phyloP scores from a whole-genome alignment of 1,140 invertebrate species.

The Pseudomyrmex gracilis region DNA sequence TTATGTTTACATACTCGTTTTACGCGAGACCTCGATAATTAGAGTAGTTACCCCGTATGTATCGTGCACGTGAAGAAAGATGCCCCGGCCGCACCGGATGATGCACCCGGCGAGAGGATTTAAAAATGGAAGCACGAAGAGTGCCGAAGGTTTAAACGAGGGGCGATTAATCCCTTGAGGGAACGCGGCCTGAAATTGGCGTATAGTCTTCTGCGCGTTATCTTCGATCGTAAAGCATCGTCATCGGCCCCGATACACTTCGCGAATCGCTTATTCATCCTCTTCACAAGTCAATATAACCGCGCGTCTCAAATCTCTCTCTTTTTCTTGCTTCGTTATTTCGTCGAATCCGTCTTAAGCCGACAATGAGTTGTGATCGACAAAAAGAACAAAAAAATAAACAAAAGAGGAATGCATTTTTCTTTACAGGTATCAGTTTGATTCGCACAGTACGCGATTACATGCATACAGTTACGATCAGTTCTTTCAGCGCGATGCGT shows the following conservation, averaged over 20 bases:
- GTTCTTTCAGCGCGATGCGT: conserved; percentile 9
- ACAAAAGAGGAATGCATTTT: background rate
- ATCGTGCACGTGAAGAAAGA: conserved; percentile 32
- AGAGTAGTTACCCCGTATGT: conserved; percentile 70
- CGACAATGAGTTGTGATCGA: background rate
- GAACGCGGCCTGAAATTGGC: conserved; percentile 71
- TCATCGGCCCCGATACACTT: conserved; percentile 69
- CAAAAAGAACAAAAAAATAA: background rate
- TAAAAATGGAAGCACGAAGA: conserved; percentile 70
- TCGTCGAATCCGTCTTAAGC: conserved; percentile 25
- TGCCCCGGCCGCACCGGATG: conserved; percentile 48
- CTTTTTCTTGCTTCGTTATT: conserved; percentile 10
- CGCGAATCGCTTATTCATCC: conserved; percentile 69
- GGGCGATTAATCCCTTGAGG: conserved; percentile 72
- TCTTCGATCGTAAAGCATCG: conserved; percentile 74
- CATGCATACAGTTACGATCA: conserved; percentile 18
- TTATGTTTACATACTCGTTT: conserved; percentile 77
- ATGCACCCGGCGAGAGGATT: conserved; percentile 61
- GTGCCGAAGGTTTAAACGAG: conserved; percentile 71
- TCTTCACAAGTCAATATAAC: conserved; percentile 70
- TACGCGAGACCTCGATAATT: conserved; percentile 75
- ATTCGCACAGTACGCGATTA: background rate
- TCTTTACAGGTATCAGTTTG: background rate
- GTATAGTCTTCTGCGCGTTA: conserved; percentile 72
- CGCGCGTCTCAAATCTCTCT: conserved; percentile 8